These are phyloP conservation scores for Crepidodera aurea DNA, from an alignment of 2,888 invertebrate species.

Conservation along the genomic window DNA sequence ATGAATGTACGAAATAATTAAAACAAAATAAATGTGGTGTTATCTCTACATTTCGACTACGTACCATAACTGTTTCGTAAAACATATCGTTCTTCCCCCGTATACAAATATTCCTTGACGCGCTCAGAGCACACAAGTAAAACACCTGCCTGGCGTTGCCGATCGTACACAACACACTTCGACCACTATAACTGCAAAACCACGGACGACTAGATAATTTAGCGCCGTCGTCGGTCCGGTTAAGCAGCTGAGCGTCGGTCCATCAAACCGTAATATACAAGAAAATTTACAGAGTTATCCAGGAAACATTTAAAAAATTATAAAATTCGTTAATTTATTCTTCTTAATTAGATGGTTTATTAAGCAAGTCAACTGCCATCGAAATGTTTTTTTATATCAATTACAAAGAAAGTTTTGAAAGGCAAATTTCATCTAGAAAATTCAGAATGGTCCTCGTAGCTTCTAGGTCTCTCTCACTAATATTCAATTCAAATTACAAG, in stretches of 20 bases:
- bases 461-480: too few species aligned
- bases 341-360: too few species aligned
- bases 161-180: not conserved
- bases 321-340: too few species aligned
- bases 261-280: not conserved
- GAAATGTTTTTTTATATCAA: too few species aligned
- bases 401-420: too few species aligned
- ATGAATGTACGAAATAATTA: too few species aligned
- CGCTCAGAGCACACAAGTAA: not conserved
- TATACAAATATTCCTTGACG: not conserved
- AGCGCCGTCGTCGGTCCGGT: slow-evolving; percentile 8
- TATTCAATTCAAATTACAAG: too few species aligned
- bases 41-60: too few species aligned
- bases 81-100: slow-evolving; percentile 1
- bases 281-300: not conserved
- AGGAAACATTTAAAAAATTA: not conserved
- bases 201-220: not conserved
- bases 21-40: too few species aligned
- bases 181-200: not conserved
- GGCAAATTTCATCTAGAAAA: too few species aligned
- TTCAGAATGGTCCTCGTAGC: too few species aligned
- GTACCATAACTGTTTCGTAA: not conserved
- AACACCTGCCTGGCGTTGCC: not conserved
- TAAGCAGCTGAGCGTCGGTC: not conserved
- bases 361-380: too few species aligned